Evolutionary conservation across 2,113 vertebrate species (phyloP), one percentile per base, ranked within the genome.

Genomic region (Pagrus major): DNA sequence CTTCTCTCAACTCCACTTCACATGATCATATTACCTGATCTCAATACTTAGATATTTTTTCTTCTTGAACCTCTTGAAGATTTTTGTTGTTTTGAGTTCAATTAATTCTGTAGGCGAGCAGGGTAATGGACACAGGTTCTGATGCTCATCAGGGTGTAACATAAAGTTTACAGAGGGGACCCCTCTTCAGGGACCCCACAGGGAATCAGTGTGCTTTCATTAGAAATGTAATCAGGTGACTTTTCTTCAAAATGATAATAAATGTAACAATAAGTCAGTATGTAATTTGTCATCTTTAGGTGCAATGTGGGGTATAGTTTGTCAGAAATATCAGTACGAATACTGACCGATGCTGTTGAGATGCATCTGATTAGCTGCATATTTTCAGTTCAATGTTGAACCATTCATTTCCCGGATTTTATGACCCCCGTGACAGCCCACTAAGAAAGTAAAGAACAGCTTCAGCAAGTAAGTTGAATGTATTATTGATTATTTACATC

Each of bases 361-460:
- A 49, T 64, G 49, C 71, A 63, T 21, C 31, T 64, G 77, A 80
- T 66, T 49, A 61, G 27, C 18, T 56, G 68, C 74, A 78, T 66
- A 35, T 70, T 67, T n/a, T 58, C 59, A 41, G 31, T 15, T n/a
- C n/a, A n/a, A n/a, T n/a, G n/a, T n/a, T n/a, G n/a, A n/a, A n/a
- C n/a, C n/a, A n/a, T n/a, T n/a, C n/a, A n/a, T 54, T 52, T 25
- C 14, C 23, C 55, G 9, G 12, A 52, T 52, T 70, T 78, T 20
- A 29, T 35, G 25, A n/a, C n/a, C 2, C 33, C 16, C 15, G 4
- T 61, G 35, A 25, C 14, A 60, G 33, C 18, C 14, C 2, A 61
- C 21, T 16, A 39, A 27, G 10, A 51, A 49, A 51, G 33, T 41
- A 29, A 74, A 61, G 51, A 16, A 63, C 49, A 14, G 25, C 23